These are phyloP conservation scores for Sebastes hubbsi DNA, from an alignment of 2,797 vertebrate genomes.

Conservation along the genomic window DNA sequence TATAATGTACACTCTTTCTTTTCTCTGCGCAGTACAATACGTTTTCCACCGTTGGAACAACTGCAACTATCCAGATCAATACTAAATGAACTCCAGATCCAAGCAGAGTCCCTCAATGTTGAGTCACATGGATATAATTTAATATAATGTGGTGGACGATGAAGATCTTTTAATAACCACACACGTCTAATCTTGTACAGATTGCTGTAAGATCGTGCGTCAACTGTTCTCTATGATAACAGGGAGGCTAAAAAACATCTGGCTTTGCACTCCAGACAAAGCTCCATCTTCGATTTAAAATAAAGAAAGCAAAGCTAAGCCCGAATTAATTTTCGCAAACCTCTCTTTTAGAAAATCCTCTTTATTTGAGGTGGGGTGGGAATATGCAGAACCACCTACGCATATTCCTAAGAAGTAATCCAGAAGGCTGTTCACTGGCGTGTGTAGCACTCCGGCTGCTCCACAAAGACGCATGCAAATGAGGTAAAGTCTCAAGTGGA, in stretches of 20 bases:
- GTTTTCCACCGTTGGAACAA: slow-evolving; percentile 34
- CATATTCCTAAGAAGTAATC: slow-evolving; percentile 63
- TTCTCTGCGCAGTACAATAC: slow-evolving; percentile 29
- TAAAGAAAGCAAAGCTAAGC: slow-evolving; percentile 51
- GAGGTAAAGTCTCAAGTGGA: slow-evolving; percentile 62
- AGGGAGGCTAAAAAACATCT: slow-evolving; percentile 43
- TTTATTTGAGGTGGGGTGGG: slow-evolving; percentile 51
- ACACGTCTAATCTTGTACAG: slow-evolving; percentile 13
- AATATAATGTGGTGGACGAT: background rate
- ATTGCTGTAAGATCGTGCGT: background rate
- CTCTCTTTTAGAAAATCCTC: slow-evolving; percentile 56
- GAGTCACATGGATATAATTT: slow-evolving; percentile 8
- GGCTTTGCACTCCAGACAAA: slow-evolving; percentile 39
- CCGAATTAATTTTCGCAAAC: slow-evolving; percentile 65
- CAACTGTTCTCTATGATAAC: slow-evolving; percentile 36
- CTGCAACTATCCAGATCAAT: slow-evolving; percentile 45
- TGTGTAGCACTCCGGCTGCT: slow-evolving; percentile 58
- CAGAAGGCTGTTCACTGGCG: slow-evolving; percentile 67
- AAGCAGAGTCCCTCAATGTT: slow-evolving; percentile 7
- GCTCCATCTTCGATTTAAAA: slow-evolving; percentile 28
- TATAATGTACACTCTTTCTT: slow-evolving; percentile 29
- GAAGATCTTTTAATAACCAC: slow-evolving; percentile 27
- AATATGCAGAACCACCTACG: slow-evolving; percentile 57
- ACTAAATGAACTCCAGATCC: slow-evolving; percentile 40
- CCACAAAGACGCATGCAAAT: slow-evolving; percentile 74